Evolutionary conservation across 2,888 invertebrate genomes (phyloP), one percentile per base, ranked within the genome.

Genomic region (Rhogogaster chlorosoma): DNA sequence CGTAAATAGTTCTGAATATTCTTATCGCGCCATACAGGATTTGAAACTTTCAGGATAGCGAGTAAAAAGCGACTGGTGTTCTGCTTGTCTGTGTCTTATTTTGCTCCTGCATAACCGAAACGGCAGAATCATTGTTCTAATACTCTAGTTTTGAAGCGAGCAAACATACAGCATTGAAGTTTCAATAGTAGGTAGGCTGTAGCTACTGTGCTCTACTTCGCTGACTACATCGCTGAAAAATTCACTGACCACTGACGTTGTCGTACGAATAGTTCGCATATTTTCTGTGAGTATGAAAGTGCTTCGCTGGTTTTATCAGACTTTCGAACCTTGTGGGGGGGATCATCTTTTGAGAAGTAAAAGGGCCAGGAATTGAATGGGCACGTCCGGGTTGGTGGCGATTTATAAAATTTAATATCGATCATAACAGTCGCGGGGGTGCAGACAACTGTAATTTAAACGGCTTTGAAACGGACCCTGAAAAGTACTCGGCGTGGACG

Each of bases 321-420:
- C 38, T 42, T n/a, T 26, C 1, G 42, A 70, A 18, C 18, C 36
- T 9, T 15, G 70, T n/a, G 12, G 45, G 10, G 45, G 73, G 32
- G 49, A 49, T 77, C 29, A 26, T 75, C 18, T 53, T 18, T 2
- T 1, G 38, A 36, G 26, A 53, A n/a, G 26, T 10, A 49, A 10
- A 29, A 7, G 29, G 53, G 12, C 18, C 15, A 49, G 77, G n/a
- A 77, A 49, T 77, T 77, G 32, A 77, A 77, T 77, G 77, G 77
- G 77, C 49, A 32, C 77, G 67, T 67, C 18, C 15, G 6, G 6
- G 32, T 53, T 49, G 77, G 18, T 53, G 22, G 22, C 57, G 61
- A 61, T 80, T 80, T 42, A 80, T 36, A 5, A 80, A 80, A 80
- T 80, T 61, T 38, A 61, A 80, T 80, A 80, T 80, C 80, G 61